Base-by-base conservation (phyloP, 2,113 vertebrate species). In the Nipponia nippon region DNA sequence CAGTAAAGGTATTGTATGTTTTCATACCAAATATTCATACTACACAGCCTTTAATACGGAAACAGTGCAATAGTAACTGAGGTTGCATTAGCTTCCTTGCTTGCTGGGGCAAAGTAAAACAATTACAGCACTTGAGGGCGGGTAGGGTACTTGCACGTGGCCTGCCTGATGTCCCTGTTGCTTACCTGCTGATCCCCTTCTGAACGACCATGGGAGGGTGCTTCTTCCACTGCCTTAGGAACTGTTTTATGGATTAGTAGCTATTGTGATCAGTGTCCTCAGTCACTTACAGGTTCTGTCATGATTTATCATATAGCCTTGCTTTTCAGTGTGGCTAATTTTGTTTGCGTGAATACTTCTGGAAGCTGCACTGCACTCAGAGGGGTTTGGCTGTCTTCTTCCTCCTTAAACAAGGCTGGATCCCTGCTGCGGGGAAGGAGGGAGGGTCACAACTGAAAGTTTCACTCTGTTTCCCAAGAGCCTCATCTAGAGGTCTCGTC, bases 1-100 rank as follows among this genome's bases (percentile, higher is more conserved):
- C 98, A 97, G 98, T 99, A 50, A 99, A 99, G 99, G 99, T 99
- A 98, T 11, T 55, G 87, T 89, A 87, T 95, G 82, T 52, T 84
- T 83, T 50, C 29, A 25, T 84, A 22, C 15, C 75, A 82, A 50
- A 62, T 34, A 52, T 8, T 44, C 13, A 3, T 70, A 30, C 59
- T 77, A 7, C 32, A 16, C 10, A 6, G 46, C 61, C 59, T 71
- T 56, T 55, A 18, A 44, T 53, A 52, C 13, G 47, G 70, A 58
- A 21, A 26, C 26, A 29, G 36, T 25, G 23, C 29, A 18, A 15
- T n/a, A 71, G 56, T 23, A 58, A 20, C 65, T 94, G 50, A 34
- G 65, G 27, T n/a, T 49, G 58, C 30, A 9, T 80, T 40, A 10
- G 30, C 23, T 73, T 56, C 20, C 4, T 18, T 79, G 32, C 25